Evolutionary conservation across 2,888 invertebrate species (phyloP).

Genomic region (Teleogryllus oceanicus): DNA sequence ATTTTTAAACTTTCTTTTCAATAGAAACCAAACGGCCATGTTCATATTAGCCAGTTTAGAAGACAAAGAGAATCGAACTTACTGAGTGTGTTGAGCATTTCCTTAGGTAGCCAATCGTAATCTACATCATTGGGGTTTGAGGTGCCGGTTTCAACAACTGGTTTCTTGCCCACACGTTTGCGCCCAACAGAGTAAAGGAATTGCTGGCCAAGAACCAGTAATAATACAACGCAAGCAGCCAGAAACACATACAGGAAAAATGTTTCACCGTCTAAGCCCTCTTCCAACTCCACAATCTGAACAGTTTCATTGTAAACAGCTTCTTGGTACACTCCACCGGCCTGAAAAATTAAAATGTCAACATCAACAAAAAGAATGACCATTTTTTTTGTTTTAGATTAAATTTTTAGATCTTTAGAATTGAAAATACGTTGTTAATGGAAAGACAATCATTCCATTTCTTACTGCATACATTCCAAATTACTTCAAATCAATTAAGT

Average conservation of each 20-base stretch:
- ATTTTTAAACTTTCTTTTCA: too few species aligned
- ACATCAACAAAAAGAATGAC: neutral
- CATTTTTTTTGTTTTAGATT: too few species aligned
- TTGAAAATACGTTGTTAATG: too few species aligned
- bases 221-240: conserved; percentile 81
- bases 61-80: conserved; percentile 49
- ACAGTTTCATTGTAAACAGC: conserved; percentile 98
- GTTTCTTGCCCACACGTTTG: conserved; percentile 58
- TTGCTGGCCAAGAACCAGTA: conserved; percentile 85
- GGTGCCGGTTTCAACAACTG: conserved; percentile 84
- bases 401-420: too few species aligned
- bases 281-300: conserved; percentile 91
- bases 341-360: conserved; percentile 46
- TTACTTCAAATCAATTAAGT: too few species aligned
- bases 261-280: conserved; percentile 96
- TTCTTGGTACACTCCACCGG: conserved; percentile 68
- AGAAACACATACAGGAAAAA: conserved; percentile 97
- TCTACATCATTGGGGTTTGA: conserved; percentile 87
- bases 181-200: conserved; percentile 80
- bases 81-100: conserved; percentile 80
- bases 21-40: too few species aligned
- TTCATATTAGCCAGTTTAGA: too few species aligned
- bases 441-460: too few species aligned
- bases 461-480: too few species aligned
- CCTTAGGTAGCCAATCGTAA: conserved; percentile 96